Conservation (phyloP, 2,113 vertebrate genomes). For the Petrocephalus zakoni region DNA sequence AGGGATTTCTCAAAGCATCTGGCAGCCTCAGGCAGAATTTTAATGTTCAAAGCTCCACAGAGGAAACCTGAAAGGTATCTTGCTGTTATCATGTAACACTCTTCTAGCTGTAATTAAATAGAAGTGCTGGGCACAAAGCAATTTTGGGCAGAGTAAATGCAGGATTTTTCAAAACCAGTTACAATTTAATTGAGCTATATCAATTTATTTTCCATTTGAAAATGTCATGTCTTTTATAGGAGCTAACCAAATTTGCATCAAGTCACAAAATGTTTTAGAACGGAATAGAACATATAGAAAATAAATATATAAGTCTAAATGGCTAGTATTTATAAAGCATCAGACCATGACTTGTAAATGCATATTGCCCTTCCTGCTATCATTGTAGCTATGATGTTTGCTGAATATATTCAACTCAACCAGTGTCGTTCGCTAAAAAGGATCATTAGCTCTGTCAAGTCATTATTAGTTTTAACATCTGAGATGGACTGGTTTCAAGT, state of each 20-base stretch:
- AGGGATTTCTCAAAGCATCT: conserved; percentile 38
- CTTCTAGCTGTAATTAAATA: conserved; percentile 61
- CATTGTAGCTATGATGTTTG: conserved; percentile 34
- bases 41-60: conserved; percentile 46
- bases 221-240: conserved; percentile 63
- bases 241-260: conserved; percentile 62
- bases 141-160: conserved; percentile 51
- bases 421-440: conserved; percentile 40
- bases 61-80: conserved; percentile 51
- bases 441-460: conserved; percentile 40
- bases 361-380: conserved; percentile 34
- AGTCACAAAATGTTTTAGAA: conserved; percentile 48
- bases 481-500: conserved; percentile 33
- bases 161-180: conserved; percentile 42
- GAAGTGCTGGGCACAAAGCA: conserved; percentile 59
- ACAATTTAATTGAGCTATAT: conserved; percentile 65
- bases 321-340: conserved; percentile 40
- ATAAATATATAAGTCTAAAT: conserved; percentile 60
- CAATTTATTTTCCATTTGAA: conserved; percentile 68
- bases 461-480: conserved; percentile 45
- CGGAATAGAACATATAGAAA: conserved; percentile 36
- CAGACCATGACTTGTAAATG: conserved; percentile 47
- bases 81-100: conserved; percentile 61
- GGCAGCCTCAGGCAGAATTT: conserved; percentile 44
- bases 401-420: conserved; percentile 40